Percentiles rank a stretch among this genome's conserved stretches.
phyloP scores from a whole-genome alignment of 1,140 invertebrate genomes.

The Apocrypta bakeri region DNA sequence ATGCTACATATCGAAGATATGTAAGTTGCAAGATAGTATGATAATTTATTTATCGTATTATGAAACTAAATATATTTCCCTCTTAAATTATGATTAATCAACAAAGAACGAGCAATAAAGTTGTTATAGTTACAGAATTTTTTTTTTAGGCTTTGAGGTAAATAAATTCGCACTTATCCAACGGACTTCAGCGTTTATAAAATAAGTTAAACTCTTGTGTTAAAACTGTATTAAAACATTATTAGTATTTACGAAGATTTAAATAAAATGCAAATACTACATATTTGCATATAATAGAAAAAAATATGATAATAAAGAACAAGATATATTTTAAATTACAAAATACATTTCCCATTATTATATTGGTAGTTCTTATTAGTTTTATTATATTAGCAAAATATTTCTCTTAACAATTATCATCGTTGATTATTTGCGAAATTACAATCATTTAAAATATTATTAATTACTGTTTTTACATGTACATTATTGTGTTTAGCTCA shows the following conservation, averaged over 20 bases:
- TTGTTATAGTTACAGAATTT: too few species aligned
- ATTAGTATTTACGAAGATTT: neutral
- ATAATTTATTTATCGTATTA: too few species aligned
- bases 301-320: too few species aligned
- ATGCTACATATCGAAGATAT: too few species aligned
- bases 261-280: too few species aligned
- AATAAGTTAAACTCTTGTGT: neutral
- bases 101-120: too few species aligned
- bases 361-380: neutral
- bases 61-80: too few species aligned
- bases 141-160: too few species aligned
- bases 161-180: neutral
- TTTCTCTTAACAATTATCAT: constrained; percentile 18
- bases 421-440: neutral
- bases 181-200: neutral
- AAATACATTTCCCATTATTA: neutral
- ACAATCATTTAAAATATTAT: neutral
- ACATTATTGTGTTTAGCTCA: constrained; percentile 1
- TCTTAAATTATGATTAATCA: too few species aligned
- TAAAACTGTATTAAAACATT: neutral
- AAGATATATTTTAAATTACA: neutral
- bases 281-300: too few species aligned
- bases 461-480: neutral
- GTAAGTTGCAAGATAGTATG: too few species aligned
- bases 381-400: neutral